phyloP scores from a whole-genome alignment of 2,113 vertebrate genomes.

The Panurus biarmicus region DNA sequence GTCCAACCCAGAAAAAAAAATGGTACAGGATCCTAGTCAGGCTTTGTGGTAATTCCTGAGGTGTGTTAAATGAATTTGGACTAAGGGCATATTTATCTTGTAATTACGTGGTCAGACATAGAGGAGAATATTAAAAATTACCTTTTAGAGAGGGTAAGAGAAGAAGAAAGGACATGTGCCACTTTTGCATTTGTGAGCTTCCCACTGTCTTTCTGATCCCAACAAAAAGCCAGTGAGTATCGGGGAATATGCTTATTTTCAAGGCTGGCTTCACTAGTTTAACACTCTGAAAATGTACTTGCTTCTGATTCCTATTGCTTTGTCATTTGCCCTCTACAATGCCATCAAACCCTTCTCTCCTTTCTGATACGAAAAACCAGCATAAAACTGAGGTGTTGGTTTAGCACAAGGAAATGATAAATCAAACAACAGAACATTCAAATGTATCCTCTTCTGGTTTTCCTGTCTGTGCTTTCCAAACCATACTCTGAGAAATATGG shows the following conservation, averaged over 20 bases:
- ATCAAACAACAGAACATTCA: neutral
- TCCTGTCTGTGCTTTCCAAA: slow-evolving; percentile 11
- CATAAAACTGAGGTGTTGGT: neutral
- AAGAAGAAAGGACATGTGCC: neutral
- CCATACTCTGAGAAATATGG: neutral
- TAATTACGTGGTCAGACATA: neutral
- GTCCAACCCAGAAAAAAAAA: neutral
- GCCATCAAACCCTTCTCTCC: neutral
- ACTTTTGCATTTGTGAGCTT: neutral
- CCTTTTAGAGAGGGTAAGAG: neutral
- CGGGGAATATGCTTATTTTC: neutral
- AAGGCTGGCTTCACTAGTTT: neutral
- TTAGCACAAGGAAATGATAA: neutral
- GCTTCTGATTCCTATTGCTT: neutral
- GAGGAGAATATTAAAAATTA: neutral
- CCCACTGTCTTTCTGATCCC: neutral
- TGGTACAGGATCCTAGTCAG: neutral
- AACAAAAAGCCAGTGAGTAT: neutral
- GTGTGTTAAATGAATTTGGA: neutral
- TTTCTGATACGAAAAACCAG: neutral
- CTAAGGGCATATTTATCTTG: neutral
- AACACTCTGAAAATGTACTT: neutral
- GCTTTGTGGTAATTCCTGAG: neutral
- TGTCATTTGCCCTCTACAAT: neutral
- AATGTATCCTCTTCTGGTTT: slow-evolving; percentile 17